Evolutionary conservation across 2,888 invertebrate species (phyloP).

Genomic region (Cabera pusaria): DNA sequence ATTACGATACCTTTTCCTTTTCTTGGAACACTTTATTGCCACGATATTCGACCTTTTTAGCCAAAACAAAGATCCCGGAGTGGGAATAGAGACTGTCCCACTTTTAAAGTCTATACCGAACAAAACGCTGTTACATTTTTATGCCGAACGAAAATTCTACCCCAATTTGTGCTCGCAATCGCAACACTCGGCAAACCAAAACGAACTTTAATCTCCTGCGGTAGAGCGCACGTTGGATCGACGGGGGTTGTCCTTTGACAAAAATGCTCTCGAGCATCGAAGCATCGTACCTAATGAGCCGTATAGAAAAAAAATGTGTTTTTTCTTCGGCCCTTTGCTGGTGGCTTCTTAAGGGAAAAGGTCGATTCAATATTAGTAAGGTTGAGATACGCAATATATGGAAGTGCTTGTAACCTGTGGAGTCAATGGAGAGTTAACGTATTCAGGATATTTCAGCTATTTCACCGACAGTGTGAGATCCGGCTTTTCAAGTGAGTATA

Average conservation of each 20-base stretch:
- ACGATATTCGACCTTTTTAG: slow-evolving; percentile 34
- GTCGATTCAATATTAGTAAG: slow-evolving; percentile 44
- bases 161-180: slow-evolving; percentile 36
- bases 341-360: slow-evolving; percentile 37
- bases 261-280: slow-evolving; percentile 43
- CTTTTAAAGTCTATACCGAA: slow-evolving; percentile 36
- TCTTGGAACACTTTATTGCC: slow-evolving; percentile 27
- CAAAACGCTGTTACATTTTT: slow-evolving; percentile 49
- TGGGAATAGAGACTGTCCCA: slow-evolving; percentile 32
- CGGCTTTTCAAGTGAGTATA: too few species aligned
- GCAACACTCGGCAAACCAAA: slow-evolving; percentile 10
- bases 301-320: slow-evolving; percentile 42
- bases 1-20: slow-evolving; percentile 21
- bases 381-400: slow-evolving; percentile 29
- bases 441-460: too few species aligned
- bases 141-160: slow-evolving; percentile 42
- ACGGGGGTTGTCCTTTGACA: slow-evolving; percentile 43
- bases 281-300: slow-evolving; percentile 53
- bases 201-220: slow-evolving; percentile 13
- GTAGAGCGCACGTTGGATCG: slow-evolving; percentile 23
- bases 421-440: slow-evolving; percentile 17
- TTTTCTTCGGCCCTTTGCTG: slow-evolving; percentile 36
- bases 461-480: too few species aligned
- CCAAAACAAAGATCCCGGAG: slow-evolving; percentile 31
- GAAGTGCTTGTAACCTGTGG: slow-evolving; percentile 18